A percentile compares a stretch with the other conserved stretches of the same genome.
Evolutionary conservation across 2,797 vertebrate genomes (phyloP).

Genomic region (Lacerta bilineata): DNA sequence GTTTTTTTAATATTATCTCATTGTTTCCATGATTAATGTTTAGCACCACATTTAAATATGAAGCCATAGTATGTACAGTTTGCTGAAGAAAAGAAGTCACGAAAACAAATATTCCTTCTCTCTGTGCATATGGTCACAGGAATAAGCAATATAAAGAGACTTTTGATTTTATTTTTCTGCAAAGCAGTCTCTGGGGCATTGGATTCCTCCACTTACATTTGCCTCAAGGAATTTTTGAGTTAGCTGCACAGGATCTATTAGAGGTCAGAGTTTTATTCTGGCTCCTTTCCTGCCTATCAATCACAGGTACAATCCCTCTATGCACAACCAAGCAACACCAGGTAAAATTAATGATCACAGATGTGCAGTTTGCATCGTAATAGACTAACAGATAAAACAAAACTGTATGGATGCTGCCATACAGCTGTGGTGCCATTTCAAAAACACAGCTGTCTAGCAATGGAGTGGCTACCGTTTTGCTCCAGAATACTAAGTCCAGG

Average conservation of each 20-base stretch:
- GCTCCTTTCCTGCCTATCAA: neutral
- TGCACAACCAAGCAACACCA: neutral
- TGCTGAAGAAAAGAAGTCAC: neutral
- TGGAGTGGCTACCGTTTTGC: too few species aligned
- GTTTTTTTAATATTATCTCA: neutral
- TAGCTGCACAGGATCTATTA: neutral
- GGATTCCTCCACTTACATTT: neutral
- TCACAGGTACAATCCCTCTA: neutral
- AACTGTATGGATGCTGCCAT: too few species aligned
- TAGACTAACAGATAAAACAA: neutral
- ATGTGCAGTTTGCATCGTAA: neutral
- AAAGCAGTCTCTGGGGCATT: neutral
- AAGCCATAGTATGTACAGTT: neutral
- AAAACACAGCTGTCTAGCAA: too few species aligned
- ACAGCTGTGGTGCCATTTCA: too few species aligned
- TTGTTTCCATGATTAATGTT: slow-evolving; percentile 1
- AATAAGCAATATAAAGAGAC: neutral
- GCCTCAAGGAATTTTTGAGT: neutral
- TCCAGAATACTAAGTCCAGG: too few species aligned
- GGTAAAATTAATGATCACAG: neutral
- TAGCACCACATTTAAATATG: neutral
- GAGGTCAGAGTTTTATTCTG: neutral
- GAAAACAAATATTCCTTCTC: neutral
- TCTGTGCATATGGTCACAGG: neutral
- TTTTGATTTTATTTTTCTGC: neutral